A percentile compares a stretch with the other conserved stretches of the same genome.
Conservation (phyloP, 1,140 invertebrate genomes). For the honey bee (Apis mellifera) region DNA sequence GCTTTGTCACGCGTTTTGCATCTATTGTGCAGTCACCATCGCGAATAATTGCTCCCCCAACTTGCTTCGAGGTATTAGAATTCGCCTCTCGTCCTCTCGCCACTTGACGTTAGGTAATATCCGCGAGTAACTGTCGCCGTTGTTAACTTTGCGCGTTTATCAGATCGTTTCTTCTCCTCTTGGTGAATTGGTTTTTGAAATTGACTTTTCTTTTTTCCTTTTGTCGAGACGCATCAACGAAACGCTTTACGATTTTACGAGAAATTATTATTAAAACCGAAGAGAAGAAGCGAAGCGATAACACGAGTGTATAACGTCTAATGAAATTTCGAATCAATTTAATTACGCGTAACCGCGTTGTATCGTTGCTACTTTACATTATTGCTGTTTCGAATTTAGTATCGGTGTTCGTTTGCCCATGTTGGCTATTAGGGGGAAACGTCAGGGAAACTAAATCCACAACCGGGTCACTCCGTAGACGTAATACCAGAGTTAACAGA, state of each 20-base stretch:
- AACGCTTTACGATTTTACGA: not conserved
- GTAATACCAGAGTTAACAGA: slow-evolving; percentile 47
- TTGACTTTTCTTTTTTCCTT: not conserved
- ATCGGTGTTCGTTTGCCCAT: slow-evolving; percentile 4
- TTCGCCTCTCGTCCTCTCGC: slow-evolving; percentile 13
- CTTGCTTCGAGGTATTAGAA: slow-evolving; percentile 38
- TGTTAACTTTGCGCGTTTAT: not conserved
- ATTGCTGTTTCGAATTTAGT: not conserved
- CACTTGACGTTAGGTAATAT: slow-evolving; percentile 33
- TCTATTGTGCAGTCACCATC: slow-evolving; percentile 12
- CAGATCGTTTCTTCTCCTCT: slow-evolving; percentile 7
- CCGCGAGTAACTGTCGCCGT: not conserved
- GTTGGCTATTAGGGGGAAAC: slow-evolving; percentile 8
- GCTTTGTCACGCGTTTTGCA: slow-evolving; percentile 19
- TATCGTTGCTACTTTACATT: not conserved
- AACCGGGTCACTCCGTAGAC: slow-evolving; percentile 44
- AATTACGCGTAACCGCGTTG: not conserved
- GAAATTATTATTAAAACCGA: not conserved
- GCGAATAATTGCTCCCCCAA: slow-evolving; percentile 38
- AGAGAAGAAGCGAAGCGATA: not conserved
- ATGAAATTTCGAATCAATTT: too few species aligned
- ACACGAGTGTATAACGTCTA: too few species aligned
- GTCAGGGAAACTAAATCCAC: slow-evolving; percentile 33
- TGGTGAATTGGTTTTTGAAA: not conserved
- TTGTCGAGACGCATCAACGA: not conserved